Evolutionary conservation across 2,888 invertebrate genomes (phyloP).

Genomic region (Branchipolynoe longqiensis): DNA sequence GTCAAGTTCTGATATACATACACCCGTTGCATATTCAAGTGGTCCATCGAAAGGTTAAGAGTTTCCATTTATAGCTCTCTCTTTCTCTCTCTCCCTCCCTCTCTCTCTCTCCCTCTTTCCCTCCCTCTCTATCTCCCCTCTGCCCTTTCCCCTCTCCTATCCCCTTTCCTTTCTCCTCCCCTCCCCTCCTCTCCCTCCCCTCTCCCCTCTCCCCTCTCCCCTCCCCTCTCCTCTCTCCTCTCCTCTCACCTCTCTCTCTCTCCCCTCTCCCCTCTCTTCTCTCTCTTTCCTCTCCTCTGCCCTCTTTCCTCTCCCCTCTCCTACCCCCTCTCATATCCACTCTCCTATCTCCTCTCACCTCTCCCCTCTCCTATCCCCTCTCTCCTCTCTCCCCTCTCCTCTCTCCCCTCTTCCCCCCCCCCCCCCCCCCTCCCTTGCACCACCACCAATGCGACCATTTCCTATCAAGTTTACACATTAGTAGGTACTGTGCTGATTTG

Average conservation of each 20-base stretch:
- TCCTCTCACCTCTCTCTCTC: too few species aligned
- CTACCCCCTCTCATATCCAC: not conserved
- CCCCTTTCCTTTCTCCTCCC: not conserved
- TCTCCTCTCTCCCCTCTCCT: not conserved
- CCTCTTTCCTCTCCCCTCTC: not conserved
- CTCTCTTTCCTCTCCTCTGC: not conserved
- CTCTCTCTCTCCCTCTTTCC: too few species aligned
- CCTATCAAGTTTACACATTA: too few species aligned
- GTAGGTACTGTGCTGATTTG: too few species aligned
- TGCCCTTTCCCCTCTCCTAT: not conserved
- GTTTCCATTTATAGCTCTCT: too few species aligned
- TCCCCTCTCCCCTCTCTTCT: not conserved
- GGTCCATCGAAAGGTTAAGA: too few species aligned
- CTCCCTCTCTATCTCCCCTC: not conserved
- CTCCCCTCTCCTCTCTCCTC: not conserved
- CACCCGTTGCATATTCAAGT: too few species aligned
- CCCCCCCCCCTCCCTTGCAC: not conserved
- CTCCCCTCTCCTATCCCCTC: not conserved
- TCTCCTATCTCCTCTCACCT: not conserved
- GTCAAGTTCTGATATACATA: too few species aligned
- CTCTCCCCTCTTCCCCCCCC: not conserved
- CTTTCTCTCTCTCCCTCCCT: too few species aligned
- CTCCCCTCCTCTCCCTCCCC: not conserved
- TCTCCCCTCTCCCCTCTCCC: not conserved
- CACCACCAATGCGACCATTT: too few species aligned